A percentile compares a stretch with the other conserved stretches of the same genome.
These are phyloP conservation scores for Leptothorax acervorum DNA, from an alignment of 2,888 invertebrate genomes.

Conservation along the genomic window DNA sequence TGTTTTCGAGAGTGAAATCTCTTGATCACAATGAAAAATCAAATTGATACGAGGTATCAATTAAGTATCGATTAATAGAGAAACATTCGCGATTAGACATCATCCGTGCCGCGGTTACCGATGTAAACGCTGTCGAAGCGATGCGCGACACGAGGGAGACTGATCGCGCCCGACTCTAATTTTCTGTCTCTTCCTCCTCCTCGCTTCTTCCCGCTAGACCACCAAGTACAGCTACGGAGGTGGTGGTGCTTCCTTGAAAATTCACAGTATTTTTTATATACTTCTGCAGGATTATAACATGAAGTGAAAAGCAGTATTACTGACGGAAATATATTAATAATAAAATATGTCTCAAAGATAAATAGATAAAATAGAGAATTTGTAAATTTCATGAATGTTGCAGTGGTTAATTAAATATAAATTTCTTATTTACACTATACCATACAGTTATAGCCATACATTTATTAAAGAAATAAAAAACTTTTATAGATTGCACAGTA, in stretches of 20 bases:
- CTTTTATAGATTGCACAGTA: neutral
- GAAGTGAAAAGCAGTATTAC: neutral
- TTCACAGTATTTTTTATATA: conserved; percentile 71
- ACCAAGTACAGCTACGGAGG: conserved; percentile 52
- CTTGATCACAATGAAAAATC: neutral
- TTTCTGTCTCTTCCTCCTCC: conserved; percentile 62
- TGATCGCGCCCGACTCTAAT: conserved; percentile 62
- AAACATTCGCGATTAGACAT: neutral
- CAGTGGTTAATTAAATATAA: conserved; percentile 1
- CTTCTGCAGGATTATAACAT: neutral
- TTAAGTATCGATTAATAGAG: neutral
- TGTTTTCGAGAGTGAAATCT: neutral
- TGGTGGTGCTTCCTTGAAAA: conserved; percentile 48
- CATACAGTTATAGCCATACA: neutral
- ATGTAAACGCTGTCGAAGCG: conserved; percentile 62
- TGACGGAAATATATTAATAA: neutral
- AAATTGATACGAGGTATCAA: neutral
- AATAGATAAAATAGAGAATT: neutral
- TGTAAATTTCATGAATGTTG: neutral
- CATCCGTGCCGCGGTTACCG: conserved; percentile 29
- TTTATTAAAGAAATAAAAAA: neutral
- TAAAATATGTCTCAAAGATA: neutral
- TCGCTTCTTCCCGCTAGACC: conserved; percentile 54
- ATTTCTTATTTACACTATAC: neutral
- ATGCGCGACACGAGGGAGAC: conserved; percentile 67